Conservation (phyloP, 2,113 vertebrate species). For the Strix aluco region DNA sequence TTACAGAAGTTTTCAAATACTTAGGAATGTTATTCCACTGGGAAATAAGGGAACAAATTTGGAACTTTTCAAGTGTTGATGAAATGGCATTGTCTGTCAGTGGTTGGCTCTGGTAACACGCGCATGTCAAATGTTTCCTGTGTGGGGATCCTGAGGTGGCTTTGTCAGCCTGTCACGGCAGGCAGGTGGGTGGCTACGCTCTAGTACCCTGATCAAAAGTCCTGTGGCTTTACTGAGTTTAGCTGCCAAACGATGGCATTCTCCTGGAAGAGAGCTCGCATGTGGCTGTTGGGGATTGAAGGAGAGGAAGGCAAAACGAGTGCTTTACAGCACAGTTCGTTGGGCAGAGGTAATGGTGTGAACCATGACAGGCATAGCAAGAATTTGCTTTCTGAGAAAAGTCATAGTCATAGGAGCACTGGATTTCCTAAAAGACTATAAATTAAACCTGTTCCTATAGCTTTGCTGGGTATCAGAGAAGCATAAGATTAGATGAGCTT, state of each 20-base stretch:
- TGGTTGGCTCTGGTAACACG: background rate
- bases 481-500: background rate
- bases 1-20: background rate
- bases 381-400: background rate
- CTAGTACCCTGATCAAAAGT: background rate
- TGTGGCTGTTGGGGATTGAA: background rate
- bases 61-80: background rate
- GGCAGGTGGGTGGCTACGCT: background rate
- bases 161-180: background rate
- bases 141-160: background rate
- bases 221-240: background rate
- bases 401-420: background rate
- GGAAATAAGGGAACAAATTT: background rate
- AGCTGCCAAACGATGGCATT: background rate
- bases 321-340: background rate
- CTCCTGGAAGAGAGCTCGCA: background rate
- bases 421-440: background rate
- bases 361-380: background rate
- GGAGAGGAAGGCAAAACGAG: background rate
- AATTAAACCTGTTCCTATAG: background rate
- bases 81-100: background rate
- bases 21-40: background rate
- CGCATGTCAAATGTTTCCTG: rapidly evolving
- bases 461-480: background rate
- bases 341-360: slow-evolving; percentile 29